Percentiles rank a stretch among this genome's conserved stretches.
Conservation (phyloP, 2,113 vertebrate genomes). For the Agapornis roseicollis region DNA sequence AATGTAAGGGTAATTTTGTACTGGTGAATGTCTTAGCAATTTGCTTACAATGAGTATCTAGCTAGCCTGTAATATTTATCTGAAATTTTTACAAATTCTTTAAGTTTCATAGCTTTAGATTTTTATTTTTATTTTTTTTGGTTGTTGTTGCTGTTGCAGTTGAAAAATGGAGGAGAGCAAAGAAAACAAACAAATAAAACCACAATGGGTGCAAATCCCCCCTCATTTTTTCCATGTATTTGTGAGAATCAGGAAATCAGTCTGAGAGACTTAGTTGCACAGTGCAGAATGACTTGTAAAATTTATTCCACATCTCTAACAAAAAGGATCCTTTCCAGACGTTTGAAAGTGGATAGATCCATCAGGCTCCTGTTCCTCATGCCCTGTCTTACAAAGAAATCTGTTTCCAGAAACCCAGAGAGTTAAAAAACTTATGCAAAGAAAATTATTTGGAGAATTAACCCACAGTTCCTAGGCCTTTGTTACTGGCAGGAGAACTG, state of each 20-base stretch:
- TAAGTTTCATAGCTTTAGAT: accelerated
- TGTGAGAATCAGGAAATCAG: neutral
- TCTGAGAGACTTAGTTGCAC: neutral
- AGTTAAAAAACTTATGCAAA: neutral
- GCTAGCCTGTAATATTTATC: neutral
- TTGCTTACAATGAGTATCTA: neutral
- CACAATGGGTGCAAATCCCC: too few relatives aligned
- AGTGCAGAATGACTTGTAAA: neutral
- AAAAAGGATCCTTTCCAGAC: neutral
- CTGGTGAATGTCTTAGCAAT: accelerated
- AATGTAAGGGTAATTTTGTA: neutral
- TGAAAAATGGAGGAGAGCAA: neutral
- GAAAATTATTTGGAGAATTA: neutral
- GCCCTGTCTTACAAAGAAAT: neutral
- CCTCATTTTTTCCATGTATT: neutral
- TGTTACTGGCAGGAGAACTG: neutral
- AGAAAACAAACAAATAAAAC: neutral
- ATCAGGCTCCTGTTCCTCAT: neutral
- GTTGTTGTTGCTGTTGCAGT: neutral
- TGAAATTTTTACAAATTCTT: neutral
- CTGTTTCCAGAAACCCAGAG: neutral
- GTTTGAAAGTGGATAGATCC: neutral
- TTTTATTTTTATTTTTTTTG: neutral
- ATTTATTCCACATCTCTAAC: neutral
- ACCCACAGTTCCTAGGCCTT: neutral